These are phyloP conservation scores for Bufotes viridis DNA, from an alignment of 2,797 vertebrate genomes.

Conservation along the genomic window DNA sequence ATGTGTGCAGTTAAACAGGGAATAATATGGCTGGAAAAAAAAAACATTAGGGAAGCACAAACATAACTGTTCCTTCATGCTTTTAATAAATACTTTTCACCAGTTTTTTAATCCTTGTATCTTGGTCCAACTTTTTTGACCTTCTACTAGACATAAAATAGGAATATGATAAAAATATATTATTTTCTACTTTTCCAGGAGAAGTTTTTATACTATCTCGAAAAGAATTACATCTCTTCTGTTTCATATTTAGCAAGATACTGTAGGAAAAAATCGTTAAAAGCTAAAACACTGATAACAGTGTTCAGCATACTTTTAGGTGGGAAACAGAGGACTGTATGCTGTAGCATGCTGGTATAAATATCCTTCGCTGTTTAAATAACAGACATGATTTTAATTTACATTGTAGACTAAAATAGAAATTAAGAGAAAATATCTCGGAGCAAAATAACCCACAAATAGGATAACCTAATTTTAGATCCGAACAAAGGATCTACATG, in stretches of 20 bases:
- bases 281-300: not conserved
- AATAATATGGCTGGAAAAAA: too few relatives aligned
- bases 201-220: not conserved
- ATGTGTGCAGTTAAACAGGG: too few relatives aligned
- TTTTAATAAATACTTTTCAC: too few relatives aligned
- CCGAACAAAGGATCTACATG: constrained; percentile 19
- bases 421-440: constrained; percentile 44
- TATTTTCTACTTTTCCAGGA: not conserved
- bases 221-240: not conserved
- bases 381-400: constrained; percentile 44
- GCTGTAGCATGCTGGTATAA: constrained; percentile 18
- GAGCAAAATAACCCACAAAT: constrained; percentile 16
- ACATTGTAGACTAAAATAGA: constrained; percentile 35
- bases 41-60: too few relatives aligned
- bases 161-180: not conserved
- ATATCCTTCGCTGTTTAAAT: constrained; percentile 40
- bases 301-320: constrained; percentile 10
- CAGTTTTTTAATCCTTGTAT: too few relatives aligned
- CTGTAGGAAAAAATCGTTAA: not conserved
- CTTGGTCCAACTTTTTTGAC: too few relatives aligned
- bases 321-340: not conserved
- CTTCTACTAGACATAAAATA: not conserved
- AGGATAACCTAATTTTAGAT: constrained; percentile 20
- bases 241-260: not conserved
- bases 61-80: too few relatives aligned